Evolutionary conservation across 2,888 invertebrate genomes (phyloP).

Genomic region (Tenthredo distinguenda): DNA sequence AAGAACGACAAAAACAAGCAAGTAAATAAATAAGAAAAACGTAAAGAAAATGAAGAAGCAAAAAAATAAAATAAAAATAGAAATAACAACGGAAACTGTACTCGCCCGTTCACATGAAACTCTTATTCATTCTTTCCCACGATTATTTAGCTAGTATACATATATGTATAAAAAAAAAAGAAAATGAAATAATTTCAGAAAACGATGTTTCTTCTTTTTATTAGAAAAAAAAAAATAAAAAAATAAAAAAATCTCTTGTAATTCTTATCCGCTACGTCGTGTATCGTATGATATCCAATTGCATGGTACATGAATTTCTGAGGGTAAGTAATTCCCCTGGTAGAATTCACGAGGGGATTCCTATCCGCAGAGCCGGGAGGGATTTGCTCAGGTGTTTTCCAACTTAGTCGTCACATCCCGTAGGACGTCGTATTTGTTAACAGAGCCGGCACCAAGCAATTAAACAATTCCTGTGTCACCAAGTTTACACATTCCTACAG

Average conservation of each 20-base stretch:
- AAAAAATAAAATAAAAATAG: slow-evolving; percentile 26
- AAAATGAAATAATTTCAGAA: background rate
- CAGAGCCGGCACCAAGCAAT: slow-evolving; percentile 36
- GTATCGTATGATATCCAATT: background rate
- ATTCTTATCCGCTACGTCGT: background rate
- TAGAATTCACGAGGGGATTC: background rate
- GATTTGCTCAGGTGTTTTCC: slow-evolving; percentile 24
- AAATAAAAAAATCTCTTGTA: background rate
- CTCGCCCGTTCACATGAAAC: too few relatives aligned
- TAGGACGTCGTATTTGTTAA: slow-evolving; percentile 28
- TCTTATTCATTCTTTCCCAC: too few relatives aligned
- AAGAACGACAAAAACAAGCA: background rate
- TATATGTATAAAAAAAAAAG: too few relatives aligned
- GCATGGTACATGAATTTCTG: background rate
- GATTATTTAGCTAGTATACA: too few relatives aligned
- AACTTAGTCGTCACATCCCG: slow-evolving; percentile 8
- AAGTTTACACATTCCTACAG: slow-evolving; percentile 41
- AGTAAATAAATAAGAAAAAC: too few relatives aligned
- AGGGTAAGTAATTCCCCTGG: background rate
- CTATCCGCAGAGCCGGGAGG: background rate
- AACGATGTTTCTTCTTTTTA: background rate
- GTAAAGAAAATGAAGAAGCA: background rate
- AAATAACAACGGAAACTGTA: background rate
- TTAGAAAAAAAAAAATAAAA: too few relatives aligned
- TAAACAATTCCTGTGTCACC: slow-evolving; percentile 49